Percentiles rank a stretch among this genome's conserved stretches.
Evolutionary conservation across 2,113 vertebrate species (phyloP).

Genomic region (Apodemus sylvaticus): DNA sequence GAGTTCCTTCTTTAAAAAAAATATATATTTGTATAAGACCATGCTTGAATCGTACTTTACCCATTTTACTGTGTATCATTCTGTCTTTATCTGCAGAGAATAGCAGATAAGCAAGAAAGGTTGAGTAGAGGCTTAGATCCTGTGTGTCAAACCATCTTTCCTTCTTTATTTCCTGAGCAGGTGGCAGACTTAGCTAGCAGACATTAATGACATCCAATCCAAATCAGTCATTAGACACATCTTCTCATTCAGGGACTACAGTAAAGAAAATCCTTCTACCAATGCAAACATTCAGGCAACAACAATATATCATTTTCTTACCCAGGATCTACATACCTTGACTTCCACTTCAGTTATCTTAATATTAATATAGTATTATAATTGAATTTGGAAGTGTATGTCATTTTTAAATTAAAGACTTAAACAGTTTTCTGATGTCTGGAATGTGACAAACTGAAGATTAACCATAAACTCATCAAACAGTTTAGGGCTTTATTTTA

Average conservation of each 20-base stretch:
- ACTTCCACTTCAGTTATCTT: neutral
- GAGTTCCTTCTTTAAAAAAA: neutral
- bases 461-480: neutral
- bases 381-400: neutral
- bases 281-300: neutral
- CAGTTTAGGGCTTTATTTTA: neutral
- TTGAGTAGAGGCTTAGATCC: neutral
- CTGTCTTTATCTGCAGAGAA: neutral
- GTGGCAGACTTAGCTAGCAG: neutral
- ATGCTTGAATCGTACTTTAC: neutral
- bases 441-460: neutral
- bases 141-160: neutral
- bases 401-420: neutral
- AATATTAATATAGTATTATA: neutral
- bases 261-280: no score
- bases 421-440: neutral
- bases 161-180: neutral
- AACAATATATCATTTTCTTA: neutral
- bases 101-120: neutral
- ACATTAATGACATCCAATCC: neutral
- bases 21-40: neutral
- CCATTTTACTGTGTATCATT: neutral
- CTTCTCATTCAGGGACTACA: neutral
- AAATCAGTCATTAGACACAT: neutral
- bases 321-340: neutral